Percentiles rank a stretch among this genome's conserved stretches.
Evolutionary conservation across 1,140 invertebrate genomes (phyloP).

Genomic region (Bilobella aurantiaca): DNA sequence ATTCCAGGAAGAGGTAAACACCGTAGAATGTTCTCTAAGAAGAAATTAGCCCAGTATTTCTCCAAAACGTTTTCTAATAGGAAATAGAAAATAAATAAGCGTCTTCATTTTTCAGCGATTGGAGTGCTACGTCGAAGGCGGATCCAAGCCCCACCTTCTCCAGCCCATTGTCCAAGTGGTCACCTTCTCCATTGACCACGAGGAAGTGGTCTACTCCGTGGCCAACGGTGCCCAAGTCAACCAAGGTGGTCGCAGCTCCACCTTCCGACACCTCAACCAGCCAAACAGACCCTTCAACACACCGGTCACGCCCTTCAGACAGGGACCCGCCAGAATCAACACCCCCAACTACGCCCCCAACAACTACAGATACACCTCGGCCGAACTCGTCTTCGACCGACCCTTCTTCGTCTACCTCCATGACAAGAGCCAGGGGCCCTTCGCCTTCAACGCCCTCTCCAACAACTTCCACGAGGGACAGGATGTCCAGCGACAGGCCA

Average conservation of each 20-base stretch:
- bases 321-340: not conserved
- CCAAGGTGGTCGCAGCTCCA: not conserved
- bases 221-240: not conserved
- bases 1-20: not conserved
- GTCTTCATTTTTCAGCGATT: not conserved
- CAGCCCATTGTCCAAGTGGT: constrained; percentile 4
- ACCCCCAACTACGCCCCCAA: not conserved
- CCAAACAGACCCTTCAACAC: not conserved
- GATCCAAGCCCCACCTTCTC: not conserved
- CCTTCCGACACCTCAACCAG: not conserved
- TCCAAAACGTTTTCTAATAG: not conserved
- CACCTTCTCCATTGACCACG: not conserved
- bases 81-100: not conserved
- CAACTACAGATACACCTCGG: not conserved
- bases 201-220: not conserved
- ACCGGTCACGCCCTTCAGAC: not conserved
- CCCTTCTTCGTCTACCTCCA: constrained; percentile 7
- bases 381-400: constrained; percentile 2
- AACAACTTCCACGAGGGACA: not conserved
- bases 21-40: not conserved
- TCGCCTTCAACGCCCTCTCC: not conserved
- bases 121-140: not conserved
- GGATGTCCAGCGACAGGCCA: not conserved
- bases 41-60: not conserved
- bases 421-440: not conserved